Evolutionary conservation across 1,140 invertebrate genomes (phyloP).

Genomic region (Ceratitis capitata): DNA sequence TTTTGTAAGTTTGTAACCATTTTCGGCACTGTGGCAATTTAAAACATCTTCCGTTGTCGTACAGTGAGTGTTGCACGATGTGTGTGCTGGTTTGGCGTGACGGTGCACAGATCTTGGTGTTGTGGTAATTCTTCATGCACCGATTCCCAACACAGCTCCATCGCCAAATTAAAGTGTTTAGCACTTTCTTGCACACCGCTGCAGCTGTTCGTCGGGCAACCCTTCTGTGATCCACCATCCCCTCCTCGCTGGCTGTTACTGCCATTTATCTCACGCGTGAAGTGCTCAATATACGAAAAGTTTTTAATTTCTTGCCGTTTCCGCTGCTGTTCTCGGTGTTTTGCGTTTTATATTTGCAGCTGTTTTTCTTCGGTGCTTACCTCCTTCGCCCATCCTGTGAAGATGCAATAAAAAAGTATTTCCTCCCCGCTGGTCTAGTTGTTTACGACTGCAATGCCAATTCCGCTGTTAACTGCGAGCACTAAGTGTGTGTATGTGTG

Average conservation of each 20-base stretch:
- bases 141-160: not conserved
- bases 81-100: not conserved
- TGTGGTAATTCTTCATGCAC: constrained; percentile 23
- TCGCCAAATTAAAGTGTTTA: not conserved
- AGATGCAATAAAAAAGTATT: not conserved
- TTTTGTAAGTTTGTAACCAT: constrained; percentile 21
- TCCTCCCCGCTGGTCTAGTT: not conserved
- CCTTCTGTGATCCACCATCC: not conserved
- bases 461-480: no score
- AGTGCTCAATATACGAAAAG: constrained; percentile 27
- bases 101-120: not conserved
- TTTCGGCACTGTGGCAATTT: not conserved
- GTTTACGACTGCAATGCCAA: not conserved
- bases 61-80: not conserved
- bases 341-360: not conserved
- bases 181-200: not conserved
- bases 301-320: constrained; percentile 25
- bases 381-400: not conserved
- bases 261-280: constrained; percentile 23
- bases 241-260: not conserved
- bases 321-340: not conserved
- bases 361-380: not conserved
- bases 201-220: not conserved
- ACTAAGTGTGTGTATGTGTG: not conserved
- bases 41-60: not conserved